Conservation (phyloP, 2,113 vertebrate species). For the Recurvirostra avosetta region DNA sequence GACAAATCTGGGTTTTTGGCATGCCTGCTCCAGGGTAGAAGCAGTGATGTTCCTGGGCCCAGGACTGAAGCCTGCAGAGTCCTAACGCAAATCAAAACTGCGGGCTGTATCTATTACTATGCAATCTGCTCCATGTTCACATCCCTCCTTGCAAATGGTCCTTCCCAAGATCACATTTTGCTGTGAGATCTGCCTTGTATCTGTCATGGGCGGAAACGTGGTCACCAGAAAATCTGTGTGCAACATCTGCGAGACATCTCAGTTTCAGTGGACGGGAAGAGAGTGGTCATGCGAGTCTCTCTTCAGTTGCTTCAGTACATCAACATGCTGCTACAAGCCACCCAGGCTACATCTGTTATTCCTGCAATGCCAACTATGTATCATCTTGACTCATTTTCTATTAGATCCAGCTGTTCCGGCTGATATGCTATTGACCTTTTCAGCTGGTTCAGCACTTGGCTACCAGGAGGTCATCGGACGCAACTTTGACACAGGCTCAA, state of each 20-base stretch:
- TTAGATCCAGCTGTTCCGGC: constrained; percentile 55
- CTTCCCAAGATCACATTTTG: not conserved
- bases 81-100: not conserved
- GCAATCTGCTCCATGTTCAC: not conserved
- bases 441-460: constrained; percentile 6
- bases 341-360: not conserved
- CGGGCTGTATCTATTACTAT: not conserved
- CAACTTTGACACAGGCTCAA: not conserved
- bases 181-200: not conserved
- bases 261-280: not conserved
- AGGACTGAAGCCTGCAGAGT: not conserved
- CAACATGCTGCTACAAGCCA: not conserved
- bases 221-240: not conserved
- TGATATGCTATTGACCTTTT: constrained; percentile 31
- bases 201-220: not conserved
- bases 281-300: not conserved
- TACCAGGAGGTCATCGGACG: not conserved
- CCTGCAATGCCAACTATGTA: constrained; percentile 5
- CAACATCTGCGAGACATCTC: not conserved
- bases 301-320: constrained; percentile 34
- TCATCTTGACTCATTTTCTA: not conserved
- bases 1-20: not conserved
- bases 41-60: not conserved
- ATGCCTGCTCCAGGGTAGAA: not conserved
- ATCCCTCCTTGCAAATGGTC: not conserved